Evolutionary conservation across 2,888 invertebrate genomes (phyloP).

Genomic region (Polydesmus complanatus): DNA sequence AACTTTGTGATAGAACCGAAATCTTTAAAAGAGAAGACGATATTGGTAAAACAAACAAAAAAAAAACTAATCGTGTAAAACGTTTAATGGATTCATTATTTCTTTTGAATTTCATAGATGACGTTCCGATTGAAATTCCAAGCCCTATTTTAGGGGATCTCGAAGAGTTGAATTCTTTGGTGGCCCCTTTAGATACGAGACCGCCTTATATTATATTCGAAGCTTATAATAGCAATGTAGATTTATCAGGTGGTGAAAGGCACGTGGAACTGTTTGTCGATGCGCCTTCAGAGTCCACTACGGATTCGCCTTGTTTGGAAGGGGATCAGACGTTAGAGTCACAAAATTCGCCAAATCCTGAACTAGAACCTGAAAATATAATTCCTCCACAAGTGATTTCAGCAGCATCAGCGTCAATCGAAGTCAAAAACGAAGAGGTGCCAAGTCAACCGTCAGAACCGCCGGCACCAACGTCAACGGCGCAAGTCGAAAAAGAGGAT

Average conservation of each 20-base stretch:
- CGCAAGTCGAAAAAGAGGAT: neutral
- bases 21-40: conserved; percentile 14
- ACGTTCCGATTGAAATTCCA: conserved; percentile 6
- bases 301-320: neutral
- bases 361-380: neutral
- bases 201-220: neutral
- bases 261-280: conserved; percentile 12
- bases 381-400: neutral
- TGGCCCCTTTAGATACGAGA: neutral
- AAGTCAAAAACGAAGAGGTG: neutral
- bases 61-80: no score
- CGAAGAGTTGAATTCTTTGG: neutral
- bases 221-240: neutral
- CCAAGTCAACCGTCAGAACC: neutral
- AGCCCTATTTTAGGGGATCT: conserved; percentile 10
- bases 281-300: conserved; percentile 11
- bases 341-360: neutral
- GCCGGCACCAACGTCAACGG: neutral
- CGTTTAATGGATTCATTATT: neutral
- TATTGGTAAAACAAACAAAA: conserved; percentile 3
- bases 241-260: neutral
- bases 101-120: neutral
- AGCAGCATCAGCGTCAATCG: neutral
- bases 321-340: neutral
- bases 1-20: conserved; percentile 14